Evolutionary conservation across 2,797 vertebrate genomes (phyloP).

Genomic region (Crocodylus rhombifer): DNA sequence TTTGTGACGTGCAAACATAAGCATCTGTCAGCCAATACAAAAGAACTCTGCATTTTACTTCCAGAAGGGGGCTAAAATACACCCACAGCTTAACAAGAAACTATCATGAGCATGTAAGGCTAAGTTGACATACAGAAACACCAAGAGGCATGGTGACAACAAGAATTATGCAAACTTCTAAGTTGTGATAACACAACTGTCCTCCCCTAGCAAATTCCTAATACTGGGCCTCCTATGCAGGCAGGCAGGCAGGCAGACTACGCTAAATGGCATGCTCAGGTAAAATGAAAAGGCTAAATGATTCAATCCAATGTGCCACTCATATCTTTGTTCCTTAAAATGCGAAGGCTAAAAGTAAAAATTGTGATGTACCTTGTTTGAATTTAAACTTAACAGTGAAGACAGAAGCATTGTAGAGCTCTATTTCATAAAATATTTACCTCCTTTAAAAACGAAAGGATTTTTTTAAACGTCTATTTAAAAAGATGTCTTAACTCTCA

Average conservation of each 20-base stretch:
- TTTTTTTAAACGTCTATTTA: background rate
- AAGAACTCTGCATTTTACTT: background rate
- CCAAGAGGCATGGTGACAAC: background rate
- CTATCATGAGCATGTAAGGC: background rate
- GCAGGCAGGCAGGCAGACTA: background rate
- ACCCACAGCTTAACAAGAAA: background rate
- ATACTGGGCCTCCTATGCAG: background rate
- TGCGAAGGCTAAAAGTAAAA: background rate
- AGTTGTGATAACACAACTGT: background rate
- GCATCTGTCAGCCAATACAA: background rate
- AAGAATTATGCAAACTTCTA: background rate
- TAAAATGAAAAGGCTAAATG: too few species aligned
- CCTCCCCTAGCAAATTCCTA: background rate
- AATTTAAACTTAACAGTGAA: background rate
- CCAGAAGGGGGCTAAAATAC: background rate
- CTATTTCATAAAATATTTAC: background rate
- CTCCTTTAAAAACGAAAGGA: background rate
- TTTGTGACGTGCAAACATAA: background rate
- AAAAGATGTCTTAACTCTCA: background rate
- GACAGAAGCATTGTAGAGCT: background rate
- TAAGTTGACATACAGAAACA: background rate
- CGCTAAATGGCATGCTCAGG: rapidly evolving
- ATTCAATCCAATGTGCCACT: background rate
- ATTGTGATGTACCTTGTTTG: background rate
- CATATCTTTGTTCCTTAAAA: background rate